Evolutionary conservation across 2,113 vertebrate species (phyloP).

Genomic region (Brachypodius melanocephalos): DNA sequence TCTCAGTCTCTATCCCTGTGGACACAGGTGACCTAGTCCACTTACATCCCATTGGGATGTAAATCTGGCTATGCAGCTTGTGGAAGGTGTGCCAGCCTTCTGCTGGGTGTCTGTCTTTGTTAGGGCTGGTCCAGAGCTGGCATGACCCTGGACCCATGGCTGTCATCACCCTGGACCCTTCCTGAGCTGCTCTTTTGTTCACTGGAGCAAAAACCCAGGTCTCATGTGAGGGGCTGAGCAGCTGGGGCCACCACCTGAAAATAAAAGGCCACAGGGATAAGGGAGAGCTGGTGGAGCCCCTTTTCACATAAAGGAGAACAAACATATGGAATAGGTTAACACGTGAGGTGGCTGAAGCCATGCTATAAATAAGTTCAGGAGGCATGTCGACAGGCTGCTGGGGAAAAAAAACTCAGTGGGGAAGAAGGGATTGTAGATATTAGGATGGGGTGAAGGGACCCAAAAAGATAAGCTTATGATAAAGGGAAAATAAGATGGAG

Average conservation of each 20-base stretch:
- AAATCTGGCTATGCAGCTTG: background rate
- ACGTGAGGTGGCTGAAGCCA: constrained; percentile 15
- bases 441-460: background rate
- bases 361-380: constrained; percentile 42
- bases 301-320: constrained; percentile 12
- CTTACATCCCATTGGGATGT: background rate
- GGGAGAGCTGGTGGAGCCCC: background rate
- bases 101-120: background rate
- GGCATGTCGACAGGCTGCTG: background rate
- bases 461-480: background rate
- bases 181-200: background rate
- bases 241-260: background rate
- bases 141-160: background rate
- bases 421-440: background rate
- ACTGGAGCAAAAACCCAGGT: background rate
- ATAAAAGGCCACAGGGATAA: background rate
- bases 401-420: accelerated
- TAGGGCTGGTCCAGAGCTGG: background rate
- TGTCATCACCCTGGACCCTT: background rate
- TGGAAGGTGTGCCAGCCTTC: background rate
- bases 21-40: background rate
- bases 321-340: constrained; percentile 53
- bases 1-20: background rate
- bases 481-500: background rate
- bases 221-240: background rate